These are phyloP conservation scores for Pholis gunnellus DNA, from an alignment of 2,113 vertebrate genomes.

Conservation along the genomic window DNA sequence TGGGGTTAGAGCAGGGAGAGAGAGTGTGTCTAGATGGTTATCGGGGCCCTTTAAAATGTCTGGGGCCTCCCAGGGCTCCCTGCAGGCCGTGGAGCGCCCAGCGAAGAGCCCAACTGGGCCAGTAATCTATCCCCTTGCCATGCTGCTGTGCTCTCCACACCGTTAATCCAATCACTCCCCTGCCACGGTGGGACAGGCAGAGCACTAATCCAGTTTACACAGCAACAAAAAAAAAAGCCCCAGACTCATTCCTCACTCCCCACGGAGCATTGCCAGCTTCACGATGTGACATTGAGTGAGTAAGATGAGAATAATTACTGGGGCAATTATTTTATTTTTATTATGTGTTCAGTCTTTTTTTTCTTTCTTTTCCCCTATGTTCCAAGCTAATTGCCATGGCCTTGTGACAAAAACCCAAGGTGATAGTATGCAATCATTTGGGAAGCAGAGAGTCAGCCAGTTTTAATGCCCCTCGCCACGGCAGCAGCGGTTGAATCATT, in stretches of 20 bases:
- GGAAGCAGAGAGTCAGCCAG: conserved; percentile 62
- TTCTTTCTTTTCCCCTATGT: conserved; percentile 28
- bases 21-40: conserved; percentile 75
- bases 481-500: conserved; percentile 60
- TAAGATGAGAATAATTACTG: conserved; percentile 86
- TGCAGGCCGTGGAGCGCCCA: conserved; percentile 64
- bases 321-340: conserved; percentile 83
- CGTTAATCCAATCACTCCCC: conserved; percentile 84
- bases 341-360: conserved; percentile 54
- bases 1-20: conserved; percentile 49
- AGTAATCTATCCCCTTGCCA: conserved; percentile 82
- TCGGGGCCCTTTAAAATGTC: conserved; percentile 76
- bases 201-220: conserved; percentile 85
- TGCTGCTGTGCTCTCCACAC: conserved; percentile 79
- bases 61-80: conserved; percentile 72
- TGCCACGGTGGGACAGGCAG: conserved; percentile 80
- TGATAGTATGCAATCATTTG: conserved; percentile 71
- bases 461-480: conserved; percentile 57
- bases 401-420: conserved; percentile 80
- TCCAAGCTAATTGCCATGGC: conserved; percentile 81
- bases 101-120: conserved; percentile 72
- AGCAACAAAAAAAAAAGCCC: conserved; percentile 69
- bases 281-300: conserved; percentile 74
- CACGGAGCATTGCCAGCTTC: conserved; percentile 61
- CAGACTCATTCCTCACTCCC: conserved; percentile 74